phyloP scores from a whole-genome alignment of 1,140 invertebrate genomes.

The Aphelenchoides fujianensis region DNA sequence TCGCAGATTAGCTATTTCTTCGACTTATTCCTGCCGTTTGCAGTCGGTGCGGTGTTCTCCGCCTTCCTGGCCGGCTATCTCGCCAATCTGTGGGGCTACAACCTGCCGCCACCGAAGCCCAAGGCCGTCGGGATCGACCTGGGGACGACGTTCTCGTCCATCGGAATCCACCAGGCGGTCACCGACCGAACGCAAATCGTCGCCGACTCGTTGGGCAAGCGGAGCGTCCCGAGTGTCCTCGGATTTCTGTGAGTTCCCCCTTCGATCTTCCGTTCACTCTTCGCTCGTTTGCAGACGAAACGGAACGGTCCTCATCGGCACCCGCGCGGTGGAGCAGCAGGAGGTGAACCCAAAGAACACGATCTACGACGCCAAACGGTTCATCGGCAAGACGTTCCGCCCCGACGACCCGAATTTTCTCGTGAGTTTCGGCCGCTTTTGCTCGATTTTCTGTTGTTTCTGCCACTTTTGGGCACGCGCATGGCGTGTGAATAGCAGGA shows the following conservation, averaged over 20 bases:
- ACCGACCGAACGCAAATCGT: constrained; percentile 63
- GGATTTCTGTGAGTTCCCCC: constrained; percentile 55
- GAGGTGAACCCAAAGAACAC: constrained; percentile 66
- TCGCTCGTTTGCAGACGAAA: constrained; percentile 45
- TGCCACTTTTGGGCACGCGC: no score
- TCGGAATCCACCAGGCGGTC: constrained; percentile 66
- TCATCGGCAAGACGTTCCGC: constrained; percentile 65
- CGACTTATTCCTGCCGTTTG: no score
- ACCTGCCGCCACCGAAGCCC: constrained; percentile 63
- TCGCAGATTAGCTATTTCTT: no score
- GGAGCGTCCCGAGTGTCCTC: constrained; percentile 55
- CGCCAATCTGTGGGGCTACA: constrained; percentile 28
- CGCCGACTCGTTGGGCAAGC: constrained; percentile 50
- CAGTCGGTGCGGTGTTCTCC: constrained; percentile 26
- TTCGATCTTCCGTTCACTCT: constrained; percentile 19
- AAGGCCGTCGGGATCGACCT: constrained; percentile 66
- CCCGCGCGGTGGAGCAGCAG: constrained; percentile 64
- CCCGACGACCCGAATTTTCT: constrained; percentile 60
- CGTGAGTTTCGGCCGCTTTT: no score
- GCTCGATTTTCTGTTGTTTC: no score
- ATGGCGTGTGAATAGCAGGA: no score
- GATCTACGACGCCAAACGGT: constrained; percentile 67
- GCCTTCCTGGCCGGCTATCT: constrained; percentile 42
- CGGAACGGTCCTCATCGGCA: constrained; percentile 64
- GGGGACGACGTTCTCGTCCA: constrained; percentile 67